Percentiles rank a stretch among this genome's conserved stretches.
These are phyloP conservation scores for Lutjanus erythropterus DNA, from an alignment of 2,113 vertebrate genomes.

Conservation along the genomic window DNA sequence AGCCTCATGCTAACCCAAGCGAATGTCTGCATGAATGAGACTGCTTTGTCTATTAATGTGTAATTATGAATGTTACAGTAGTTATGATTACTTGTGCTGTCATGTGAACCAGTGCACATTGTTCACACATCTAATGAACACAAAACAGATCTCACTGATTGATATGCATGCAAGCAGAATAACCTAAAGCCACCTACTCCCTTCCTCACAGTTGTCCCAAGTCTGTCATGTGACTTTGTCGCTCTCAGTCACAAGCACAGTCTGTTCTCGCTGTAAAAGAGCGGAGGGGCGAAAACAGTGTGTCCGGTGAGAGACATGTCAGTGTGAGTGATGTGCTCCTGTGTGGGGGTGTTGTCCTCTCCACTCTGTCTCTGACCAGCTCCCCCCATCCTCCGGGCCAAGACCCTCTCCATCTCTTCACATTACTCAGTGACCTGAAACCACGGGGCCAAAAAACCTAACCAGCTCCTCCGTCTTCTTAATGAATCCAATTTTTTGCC, in stretches of 20 bases:
- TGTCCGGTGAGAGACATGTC: slow-evolving; percentile 62
- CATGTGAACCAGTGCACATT: slow-evolving; percentile 52
- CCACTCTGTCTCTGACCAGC: slow-evolving; percentile 66
- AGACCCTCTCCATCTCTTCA: slow-evolving; percentile 80
- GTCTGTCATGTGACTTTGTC: slow-evolving; percentile 56
- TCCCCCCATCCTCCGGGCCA: slow-evolving; percentile 59
- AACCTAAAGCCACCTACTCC: slow-evolving; percentile 26
- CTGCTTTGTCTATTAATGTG: slow-evolving; percentile 8
- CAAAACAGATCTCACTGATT: slow-evolving; percentile 30
- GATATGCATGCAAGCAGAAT: slow-evolving; percentile 28
- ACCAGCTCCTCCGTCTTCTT: slow-evolving; percentile 83
- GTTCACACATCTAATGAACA: slow-evolving; percentile 51
- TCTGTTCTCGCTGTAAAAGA: slow-evolving; percentile 55
- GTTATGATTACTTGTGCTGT: slow-evolving; percentile 34
- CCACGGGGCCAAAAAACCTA: slow-evolving; percentile 75
- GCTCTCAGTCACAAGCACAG: slow-evolving; percentile 48
- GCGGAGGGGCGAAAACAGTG: slow-evolving; percentile 46
- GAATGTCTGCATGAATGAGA: slow-evolving; percentile 22
- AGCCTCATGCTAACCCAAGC: slow-evolving; percentile 9
- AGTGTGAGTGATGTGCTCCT: slow-evolving; percentile 72
- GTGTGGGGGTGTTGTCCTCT: slow-evolving; percentile 62
- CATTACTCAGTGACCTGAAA: slow-evolving; percentile 85
- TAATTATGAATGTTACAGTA: slow-evolving; percentile 18
- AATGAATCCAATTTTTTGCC: slow-evolving; percentile 88
- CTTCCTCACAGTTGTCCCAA: slow-evolving; percentile 18